Base-by-base conservation (phyloP, 2,797 vertebrate species). In the Lepidocolaptes lacrymiger region DNA sequence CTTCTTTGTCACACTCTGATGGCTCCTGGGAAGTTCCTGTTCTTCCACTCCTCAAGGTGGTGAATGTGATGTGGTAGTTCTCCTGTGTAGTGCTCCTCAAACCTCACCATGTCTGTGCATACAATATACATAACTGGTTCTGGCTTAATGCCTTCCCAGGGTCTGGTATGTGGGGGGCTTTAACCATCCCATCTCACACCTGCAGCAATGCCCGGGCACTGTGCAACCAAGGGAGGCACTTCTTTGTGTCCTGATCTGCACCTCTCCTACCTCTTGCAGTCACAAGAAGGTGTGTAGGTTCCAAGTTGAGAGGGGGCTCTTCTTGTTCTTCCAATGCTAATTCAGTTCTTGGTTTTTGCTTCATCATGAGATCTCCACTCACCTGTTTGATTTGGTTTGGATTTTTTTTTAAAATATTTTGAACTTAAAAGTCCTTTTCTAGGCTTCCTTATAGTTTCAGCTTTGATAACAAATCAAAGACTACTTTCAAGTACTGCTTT, bases 401-500 rank as follows among this genome's bases (percentile, higher is more conserved):
- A 9, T 7, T 30, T 52, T 52, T 30, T 19, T 52, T 84, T 92
- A 5, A 12, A 10, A 3, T 68, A 52, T 72, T 92, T 93, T 36
- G 67, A 95, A 20, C 62, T 76, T 93, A 49, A 55, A 93, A 83
- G 55, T 52, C 34, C 7, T 56, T 92, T 93, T 63, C 59, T 84
- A 46, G 34, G 63, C 83, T 91, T 93, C 77, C 61, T 88, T 90
- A 55, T 76, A 80, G 52, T 49, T 96, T 93, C 89, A 85, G 61
- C 88, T 93, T 93, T 96, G 93, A 95, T 94, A 92, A 76, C 72
- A 93, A 96, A 96, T 86, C 91, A 97, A 95, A 97, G 77, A 69
- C 67, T 91, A n/a, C 93, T 97, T 97, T 94, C 82, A 96, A 95
- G 81, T 80, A 63, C 8, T 85, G 83, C 94, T 96, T 96, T 96